A percentile compares a stretch with the other conserved stretches of the same genome.
Conservation (phyloP, 2,113 vertebrate genomes). For the Stigmatopora nigra region DNA sequence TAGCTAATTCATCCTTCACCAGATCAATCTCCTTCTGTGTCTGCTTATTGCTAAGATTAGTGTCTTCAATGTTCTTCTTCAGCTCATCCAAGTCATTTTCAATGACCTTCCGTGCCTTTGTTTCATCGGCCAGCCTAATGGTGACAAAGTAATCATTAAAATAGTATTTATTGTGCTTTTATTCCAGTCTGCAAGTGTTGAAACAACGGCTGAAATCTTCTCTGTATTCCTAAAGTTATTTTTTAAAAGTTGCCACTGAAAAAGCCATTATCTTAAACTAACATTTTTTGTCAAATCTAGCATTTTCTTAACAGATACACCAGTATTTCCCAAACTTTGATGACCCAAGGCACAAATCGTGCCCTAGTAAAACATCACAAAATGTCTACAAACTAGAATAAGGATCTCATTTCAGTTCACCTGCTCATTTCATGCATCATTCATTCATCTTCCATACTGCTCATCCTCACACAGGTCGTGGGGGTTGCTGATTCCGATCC, state of each 20-base stretch:
- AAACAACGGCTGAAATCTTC: not conserved
- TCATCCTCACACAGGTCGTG: too few species aligned
- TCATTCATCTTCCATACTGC: too few species aligned
- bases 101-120: slow-evolving; percentile 41
- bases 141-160: not conserved
- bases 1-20: slow-evolving; percentile 60
- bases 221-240: not conserved
- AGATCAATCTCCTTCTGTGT: slow-evolving; percentile 55
- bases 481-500: too few species aligned
- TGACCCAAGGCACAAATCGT: not conserved
- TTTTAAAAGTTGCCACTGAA: not conserved
- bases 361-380: not conserved
- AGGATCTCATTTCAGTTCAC: not conserved
- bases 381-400: not conserved
- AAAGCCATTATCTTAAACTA: not conserved
- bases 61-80: slow-evolving; percentile 59
- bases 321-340: not conserved
- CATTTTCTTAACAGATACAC: not conserved
- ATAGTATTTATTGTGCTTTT: not conserved
- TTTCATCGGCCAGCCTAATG: slow-evolving; percentile 60
- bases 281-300: not conserved
- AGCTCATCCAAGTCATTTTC: slow-evolving; percentile 65
- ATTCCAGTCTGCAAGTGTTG: not conserved
- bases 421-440: too few species aligned
- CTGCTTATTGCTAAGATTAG: slow-evolving; percentile 48